These are phyloP conservation scores for Melieria picta DNA, from an alignment of 2,888 invertebrate species.

Conservation along the genomic window DNA sequence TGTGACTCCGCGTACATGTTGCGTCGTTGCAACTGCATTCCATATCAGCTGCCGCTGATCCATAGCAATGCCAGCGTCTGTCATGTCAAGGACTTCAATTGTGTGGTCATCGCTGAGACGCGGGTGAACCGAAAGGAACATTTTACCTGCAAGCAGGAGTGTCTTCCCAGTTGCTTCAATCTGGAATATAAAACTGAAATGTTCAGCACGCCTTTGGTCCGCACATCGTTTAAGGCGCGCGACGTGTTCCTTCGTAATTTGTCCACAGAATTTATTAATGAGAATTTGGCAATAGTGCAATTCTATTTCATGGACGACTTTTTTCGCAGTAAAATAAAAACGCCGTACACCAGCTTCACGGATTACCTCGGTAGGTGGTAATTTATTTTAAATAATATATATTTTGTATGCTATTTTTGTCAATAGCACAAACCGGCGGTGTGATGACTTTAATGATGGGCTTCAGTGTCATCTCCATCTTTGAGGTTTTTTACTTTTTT, in stretches of 20 bases:
- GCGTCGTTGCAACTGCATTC: constrained; percentile 53
- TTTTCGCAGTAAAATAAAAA: constrained; percentile 76
- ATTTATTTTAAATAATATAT: too few relatives aligned
- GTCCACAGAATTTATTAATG: constrained; percentile 48
- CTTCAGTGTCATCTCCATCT: constrained; percentile 80
- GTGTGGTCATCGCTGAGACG: constrained; percentile 66
- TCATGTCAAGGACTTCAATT: constrained; percentile 74
- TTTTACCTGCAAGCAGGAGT: constrained; percentile 60
- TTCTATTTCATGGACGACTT: constrained; percentile 76
- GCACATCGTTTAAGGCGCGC: constrained; percentile 49
- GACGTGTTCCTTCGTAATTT: constrained; percentile 47
- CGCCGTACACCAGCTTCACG: constrained; percentile 80
- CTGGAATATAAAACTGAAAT: constrained; percentile 72
- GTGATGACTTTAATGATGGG: constrained; percentile 83
- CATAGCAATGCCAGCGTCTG: constrained; percentile 74
- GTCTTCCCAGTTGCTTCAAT: constrained; percentile 80
- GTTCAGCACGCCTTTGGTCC: constrained; percentile 68
- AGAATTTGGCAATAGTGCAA: constrained; percentile 78
- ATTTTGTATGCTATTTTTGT: background rate
- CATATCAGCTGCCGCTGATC: constrained; percentile 67
- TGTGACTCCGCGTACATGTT: constrained; percentile 66
- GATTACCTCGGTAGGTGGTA: constrained; percentile 79
- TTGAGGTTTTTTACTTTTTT: constrained; percentile 78
- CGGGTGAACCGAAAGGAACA: constrained; percentile 37
- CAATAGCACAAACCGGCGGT: constrained; percentile 80